phyloP scores from a whole-genome alignment of 2,797 vertebrate species.

The Lepilemur ruficaudatus region DNA sequence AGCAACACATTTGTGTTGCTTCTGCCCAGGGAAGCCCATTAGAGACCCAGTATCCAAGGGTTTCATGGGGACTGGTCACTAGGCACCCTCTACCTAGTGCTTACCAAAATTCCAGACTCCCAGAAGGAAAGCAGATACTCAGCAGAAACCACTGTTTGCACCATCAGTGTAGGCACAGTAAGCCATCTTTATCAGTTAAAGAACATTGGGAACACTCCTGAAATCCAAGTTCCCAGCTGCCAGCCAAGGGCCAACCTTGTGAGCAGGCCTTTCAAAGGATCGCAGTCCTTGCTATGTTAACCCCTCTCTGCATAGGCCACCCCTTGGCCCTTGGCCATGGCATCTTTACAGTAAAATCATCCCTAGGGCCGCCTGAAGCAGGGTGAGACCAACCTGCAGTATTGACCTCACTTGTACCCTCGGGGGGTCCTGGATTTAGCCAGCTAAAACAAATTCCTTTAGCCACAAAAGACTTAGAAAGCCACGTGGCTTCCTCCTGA shows the following conservation, averaged over 20 bases:
- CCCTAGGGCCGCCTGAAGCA: background rate
- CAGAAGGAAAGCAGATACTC: background rate
- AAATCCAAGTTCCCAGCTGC: conserved; percentile 1
- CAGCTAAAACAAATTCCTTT: conserved; percentile 23
- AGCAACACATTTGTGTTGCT: background rate
- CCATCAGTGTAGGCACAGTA: background rate
- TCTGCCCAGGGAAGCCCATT: background rate
- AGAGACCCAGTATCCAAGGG: background rate
- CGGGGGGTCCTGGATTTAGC: background rate
- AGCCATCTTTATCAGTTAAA: background rate
- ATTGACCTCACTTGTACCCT: background rate
- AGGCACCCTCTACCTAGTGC: background rate
- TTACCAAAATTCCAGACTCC: background rate
- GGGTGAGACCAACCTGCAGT: background rate
- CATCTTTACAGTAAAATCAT: conserved; percentile 5
- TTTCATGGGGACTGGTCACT: background rate
- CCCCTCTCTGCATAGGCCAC: background rate
- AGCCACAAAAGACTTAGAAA: background rate
- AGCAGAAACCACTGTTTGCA: background rate
- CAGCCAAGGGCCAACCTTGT: background rate
- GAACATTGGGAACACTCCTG: background rate
- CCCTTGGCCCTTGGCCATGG: background rate
- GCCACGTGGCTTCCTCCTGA: background rate
- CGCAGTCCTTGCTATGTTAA: background rate
- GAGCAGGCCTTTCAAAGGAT: background rate